Percentiles rank a stretch among this genome's conserved stretches.
Conservation (phyloP, 1,140 invertebrate genomes). For the Maniola jurtina region DNA sequence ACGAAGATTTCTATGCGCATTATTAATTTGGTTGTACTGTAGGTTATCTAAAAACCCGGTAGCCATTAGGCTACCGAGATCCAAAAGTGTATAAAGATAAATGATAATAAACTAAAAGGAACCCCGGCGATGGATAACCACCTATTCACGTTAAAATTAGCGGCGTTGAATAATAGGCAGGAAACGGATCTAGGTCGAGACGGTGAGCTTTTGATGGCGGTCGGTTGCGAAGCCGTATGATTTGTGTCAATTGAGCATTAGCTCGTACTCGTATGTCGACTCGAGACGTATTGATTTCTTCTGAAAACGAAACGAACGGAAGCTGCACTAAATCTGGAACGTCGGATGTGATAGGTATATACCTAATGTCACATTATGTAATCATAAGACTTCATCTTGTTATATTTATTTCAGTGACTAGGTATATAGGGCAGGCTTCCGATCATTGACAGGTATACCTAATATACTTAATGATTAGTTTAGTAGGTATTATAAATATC, state of each 20-base stretch:
- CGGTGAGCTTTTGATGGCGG: slow-evolving; percentile 21
- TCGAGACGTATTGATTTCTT: slow-evolving; percentile 15
- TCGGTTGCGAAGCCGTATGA: slow-evolving; percentile 14
- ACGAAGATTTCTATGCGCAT: too few relatives aligned
- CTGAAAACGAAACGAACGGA: slow-evolving; percentile 5
- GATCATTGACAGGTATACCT: too few relatives aligned
- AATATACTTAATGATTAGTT: too few relatives aligned
- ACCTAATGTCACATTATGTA: background rate
- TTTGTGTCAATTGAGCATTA: slow-evolving; percentile 24
- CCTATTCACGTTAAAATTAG: slow-evolving; percentile 34
- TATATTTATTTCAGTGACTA: too few relatives aligned
- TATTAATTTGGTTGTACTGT: too few relatives aligned
- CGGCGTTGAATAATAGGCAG: slow-evolving; percentile 36
- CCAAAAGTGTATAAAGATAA: too few relatives aligned
- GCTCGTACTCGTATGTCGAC: slow-evolving; percentile 8
- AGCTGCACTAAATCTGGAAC: slow-evolving; percentile 1
- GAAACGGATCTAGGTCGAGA: slow-evolving; percentile 42
- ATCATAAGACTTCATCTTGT: background rate
- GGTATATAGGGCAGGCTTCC: too few relatives aligned
- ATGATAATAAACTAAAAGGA: too few relatives aligned
- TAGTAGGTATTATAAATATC: too few relatives aligned
- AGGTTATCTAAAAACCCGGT: too few relatives aligned
- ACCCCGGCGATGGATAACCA: too few relatives aligned
- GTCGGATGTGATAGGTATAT: background rate
- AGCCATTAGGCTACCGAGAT: too few relatives aligned